A percentile compares a stretch with the other conserved stretches of the same genome.
These are phyloP conservation scores for Struthio camelus DNA, from an alignment of 2,113 vertebrate genomes.

Conservation along the genomic window DNA sequence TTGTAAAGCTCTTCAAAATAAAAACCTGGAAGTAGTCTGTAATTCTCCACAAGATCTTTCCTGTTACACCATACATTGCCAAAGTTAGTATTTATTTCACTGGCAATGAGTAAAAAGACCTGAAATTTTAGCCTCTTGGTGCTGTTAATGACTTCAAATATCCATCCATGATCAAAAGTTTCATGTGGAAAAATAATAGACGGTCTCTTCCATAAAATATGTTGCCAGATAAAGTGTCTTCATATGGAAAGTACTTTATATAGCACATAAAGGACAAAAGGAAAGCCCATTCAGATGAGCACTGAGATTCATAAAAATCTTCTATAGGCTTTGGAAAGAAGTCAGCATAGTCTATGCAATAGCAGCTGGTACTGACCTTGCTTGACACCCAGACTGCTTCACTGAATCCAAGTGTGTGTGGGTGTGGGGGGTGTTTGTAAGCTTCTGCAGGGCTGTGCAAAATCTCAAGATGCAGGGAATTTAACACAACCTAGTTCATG, in stretches of 20 bases:
- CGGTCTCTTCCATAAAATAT: neutral
- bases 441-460: neutral
- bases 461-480: neutral
- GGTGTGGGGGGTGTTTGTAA: neutral
- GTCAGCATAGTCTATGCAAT: neutral
- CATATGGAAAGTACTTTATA: constrained; percentile 15
- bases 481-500: neutral
- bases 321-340: neutral
- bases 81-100: constrained; percentile 15
- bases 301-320: neutral
- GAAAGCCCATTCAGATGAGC: neutral
- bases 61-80: neutral
- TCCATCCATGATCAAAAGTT: neutral
- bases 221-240: constrained; percentile 13
- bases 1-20: constrained; percentile 13
- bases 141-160: constrained; percentile 20
- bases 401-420: neutral
- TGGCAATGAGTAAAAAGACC: constrained; percentile 30
- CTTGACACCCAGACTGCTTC: neutral
- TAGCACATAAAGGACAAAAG: neutral
- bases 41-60: constrained; percentile 35
- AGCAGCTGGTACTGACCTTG: neutral
- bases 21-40: neutral
- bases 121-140: constrained; percentile 27
- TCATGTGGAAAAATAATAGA: constrained; percentile 50